Base-by-base conservation (phyloP, 2,113 vertebrate species). In the Saguinus midas region DNA sequence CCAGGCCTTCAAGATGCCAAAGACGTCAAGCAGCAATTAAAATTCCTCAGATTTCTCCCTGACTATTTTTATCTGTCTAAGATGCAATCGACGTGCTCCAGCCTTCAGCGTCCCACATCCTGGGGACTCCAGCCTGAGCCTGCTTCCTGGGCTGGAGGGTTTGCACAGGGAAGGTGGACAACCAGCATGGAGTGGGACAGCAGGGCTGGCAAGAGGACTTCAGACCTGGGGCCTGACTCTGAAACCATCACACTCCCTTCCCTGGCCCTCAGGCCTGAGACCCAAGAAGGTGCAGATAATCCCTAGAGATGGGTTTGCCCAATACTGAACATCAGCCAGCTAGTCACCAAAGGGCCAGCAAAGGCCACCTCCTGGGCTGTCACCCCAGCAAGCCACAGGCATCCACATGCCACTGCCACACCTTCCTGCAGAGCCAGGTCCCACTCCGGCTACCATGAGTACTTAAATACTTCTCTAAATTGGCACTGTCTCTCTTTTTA, bases 11-110 rank as follows among this genome's bases (percentile, higher is more conserved):
- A 11, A 82, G 76, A 40, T 78, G 93, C 92, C 82, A 88, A n/a
- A 98, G 91, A 96, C 25, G 85, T 52, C 37, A 61, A 68, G 92
- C 85, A 43, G 75, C n/a, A 91, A 97, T 97, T 94, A 92, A 97
- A 96, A 97, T 95, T 93, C 70, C 83, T 97, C 57, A 21, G 37
- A n/a, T 94, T 91, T 94, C 97, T 96, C 84, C 90, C 40, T 5
- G 87, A n/a, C 17, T 91, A 66, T 70, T 95, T 97, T 87, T 80
- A 91, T 90, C 82, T 90, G 84, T 79, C 76, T 11, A 68, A 90
- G 52, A 92, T 64, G 48, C 4, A n/a, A 90, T 84, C 32, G 52
- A 78, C 12, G 25, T 16, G 61, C 83, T 82, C 85, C 58, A 35
- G 91, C 73, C 58, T 6, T 43, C 50, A 4, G n/a, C n/a, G 70